Conservation (phyloP, 2,797 vertebrate genomes). For the Anas georgica region DNA sequence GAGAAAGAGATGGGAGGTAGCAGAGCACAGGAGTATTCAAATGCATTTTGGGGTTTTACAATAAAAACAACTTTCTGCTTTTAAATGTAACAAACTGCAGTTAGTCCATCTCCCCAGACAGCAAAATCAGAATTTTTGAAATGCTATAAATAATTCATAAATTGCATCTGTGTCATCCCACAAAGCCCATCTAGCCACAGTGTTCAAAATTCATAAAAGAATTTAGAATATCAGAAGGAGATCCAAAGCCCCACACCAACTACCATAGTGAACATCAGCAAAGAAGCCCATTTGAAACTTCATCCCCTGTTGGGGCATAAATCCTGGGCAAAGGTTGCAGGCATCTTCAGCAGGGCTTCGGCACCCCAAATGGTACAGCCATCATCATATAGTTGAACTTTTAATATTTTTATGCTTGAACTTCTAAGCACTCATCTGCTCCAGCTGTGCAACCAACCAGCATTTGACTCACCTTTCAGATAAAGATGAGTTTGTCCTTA, state of each 20-base stretch:
- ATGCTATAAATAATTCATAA: not conserved
- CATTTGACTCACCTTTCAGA: not conserved
- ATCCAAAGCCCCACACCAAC: not conserved
- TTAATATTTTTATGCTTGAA: not conserved
- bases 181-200: not conserved
- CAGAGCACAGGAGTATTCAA: not conserved
- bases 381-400: not conserved
- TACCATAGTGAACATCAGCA: not conserved
- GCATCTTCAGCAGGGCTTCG: not conserved
- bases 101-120: constrained; percentile 39
- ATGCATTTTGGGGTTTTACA: constrained; percentile 17
- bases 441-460: not conserved
- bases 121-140: constrained; percentile 22
- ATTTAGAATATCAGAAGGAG: not conserved
- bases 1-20: not conserved
- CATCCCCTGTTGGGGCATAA: not conserved
- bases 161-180: not conserved
- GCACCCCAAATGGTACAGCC: not conserved
- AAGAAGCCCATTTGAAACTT: not conserved
- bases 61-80: constrained; percentile 44
- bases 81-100: constrained; percentile 12
- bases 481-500: not conserved
- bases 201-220: not conserved
- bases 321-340: not conserved
- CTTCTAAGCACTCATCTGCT: not conserved